Percentiles rank a stretch among this genome's conserved stretches.
Conservation (phyloP, 1,140 invertebrate species). For the Pogonognathellus flavescens region DNA sequence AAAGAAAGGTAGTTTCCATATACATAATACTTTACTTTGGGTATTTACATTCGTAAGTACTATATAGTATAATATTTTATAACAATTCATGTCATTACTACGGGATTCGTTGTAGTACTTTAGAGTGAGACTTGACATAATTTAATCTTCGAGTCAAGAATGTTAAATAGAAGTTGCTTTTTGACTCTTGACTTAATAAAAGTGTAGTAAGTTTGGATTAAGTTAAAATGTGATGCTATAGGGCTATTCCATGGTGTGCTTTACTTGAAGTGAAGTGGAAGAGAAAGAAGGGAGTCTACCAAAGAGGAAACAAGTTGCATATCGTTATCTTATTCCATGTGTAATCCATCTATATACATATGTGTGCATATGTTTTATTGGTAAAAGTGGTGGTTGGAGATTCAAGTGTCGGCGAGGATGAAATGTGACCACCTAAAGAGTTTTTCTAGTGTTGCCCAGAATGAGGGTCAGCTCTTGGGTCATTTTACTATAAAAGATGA, state of each 20-base stretch:
- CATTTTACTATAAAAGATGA: constrained; percentile 50
- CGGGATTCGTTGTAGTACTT: background rate
- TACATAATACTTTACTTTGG: background rate
- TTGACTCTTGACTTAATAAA: constrained; percentile 45
- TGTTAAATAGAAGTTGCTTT: constrained; percentile 17
- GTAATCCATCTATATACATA: background rate
- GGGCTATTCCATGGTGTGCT: background rate
- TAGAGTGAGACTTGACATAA: constrained; percentile 19
- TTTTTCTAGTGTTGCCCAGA: constrained; percentile 57
- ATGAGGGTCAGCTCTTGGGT: constrained; percentile 55
- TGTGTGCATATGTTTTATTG: constrained; percentile 24
- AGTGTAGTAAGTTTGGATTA: background rate
- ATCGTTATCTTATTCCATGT: constrained; percentile 1
- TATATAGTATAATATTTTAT: background rate
- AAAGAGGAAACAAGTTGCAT: constrained; percentile 18
- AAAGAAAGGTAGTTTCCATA: background rate
- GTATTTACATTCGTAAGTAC: background rate
- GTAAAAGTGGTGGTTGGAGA: constrained; percentile 45
- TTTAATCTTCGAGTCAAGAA: constrained; percentile 49
- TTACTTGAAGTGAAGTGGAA: background rate
- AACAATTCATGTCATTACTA: background rate
- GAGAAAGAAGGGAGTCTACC: background rate
- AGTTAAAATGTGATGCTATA: background rate
- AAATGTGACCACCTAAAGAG: constrained; percentile 62
- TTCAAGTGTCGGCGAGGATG: constrained; percentile 57